These are phyloP conservation scores for Danaus plexippus DNA, from an alignment of 1,140 invertebrate genomes.

Conservation along the genomic window DNA sequence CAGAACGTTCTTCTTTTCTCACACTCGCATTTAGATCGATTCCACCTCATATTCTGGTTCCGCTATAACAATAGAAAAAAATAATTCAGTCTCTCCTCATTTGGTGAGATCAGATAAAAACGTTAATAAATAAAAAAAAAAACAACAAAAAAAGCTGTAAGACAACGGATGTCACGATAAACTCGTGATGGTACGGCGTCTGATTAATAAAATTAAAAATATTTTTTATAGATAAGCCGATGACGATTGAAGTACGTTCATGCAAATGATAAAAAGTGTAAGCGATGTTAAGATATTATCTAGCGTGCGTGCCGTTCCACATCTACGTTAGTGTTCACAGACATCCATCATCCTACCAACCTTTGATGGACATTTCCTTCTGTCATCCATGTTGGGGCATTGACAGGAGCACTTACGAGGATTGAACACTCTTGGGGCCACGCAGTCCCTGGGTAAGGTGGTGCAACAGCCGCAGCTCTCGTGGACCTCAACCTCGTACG, in stretches of 20 bases:
- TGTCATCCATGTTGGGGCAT: slow-evolving; percentile 56
- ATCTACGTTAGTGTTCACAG: slow-evolving; percentile 44
- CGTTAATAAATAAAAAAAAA: slow-evolving; percentile 6
- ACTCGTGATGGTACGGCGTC: slow-evolving; percentile 19
- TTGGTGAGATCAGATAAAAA: slow-evolving; percentile 5
- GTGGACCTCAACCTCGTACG: slow-evolving; percentile 49
- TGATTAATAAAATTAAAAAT: no score
- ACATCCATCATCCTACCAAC: slow-evolving; percentile 68
- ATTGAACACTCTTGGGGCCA: slow-evolving; percentile 43
- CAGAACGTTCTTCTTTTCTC: slow-evolving; percentile 37
- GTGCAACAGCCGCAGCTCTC: slow-evolving; percentile 48
- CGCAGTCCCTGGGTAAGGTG: slow-evolving; percentile 31
- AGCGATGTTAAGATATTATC: slow-evolving; percentile 19
- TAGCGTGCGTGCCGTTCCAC: slow-evolving; percentile 41
- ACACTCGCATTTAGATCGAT: slow-evolving; percentile 56
- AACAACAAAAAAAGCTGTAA: slow-evolving; percentile 29
- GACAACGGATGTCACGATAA: slow-evolving; percentile 58
- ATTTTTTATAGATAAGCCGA: slow-evolving; percentile 8
- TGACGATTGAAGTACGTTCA: slow-evolving; percentile 12
- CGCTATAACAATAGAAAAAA: slow-evolving; percentile 52
- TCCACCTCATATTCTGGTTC: slow-evolving; percentile 62
- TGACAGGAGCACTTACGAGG: slow-evolving; percentile 67
- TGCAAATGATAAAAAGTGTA: slow-evolving; percentile 15
- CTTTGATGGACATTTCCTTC: slow-evolving; percentile 52
- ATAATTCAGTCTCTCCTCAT: slow-evolving; percentile 20